Evolutionary conservation across 2,888 invertebrate genomes (phyloP).

Genomic region (Odontothrips loti): DNA sequence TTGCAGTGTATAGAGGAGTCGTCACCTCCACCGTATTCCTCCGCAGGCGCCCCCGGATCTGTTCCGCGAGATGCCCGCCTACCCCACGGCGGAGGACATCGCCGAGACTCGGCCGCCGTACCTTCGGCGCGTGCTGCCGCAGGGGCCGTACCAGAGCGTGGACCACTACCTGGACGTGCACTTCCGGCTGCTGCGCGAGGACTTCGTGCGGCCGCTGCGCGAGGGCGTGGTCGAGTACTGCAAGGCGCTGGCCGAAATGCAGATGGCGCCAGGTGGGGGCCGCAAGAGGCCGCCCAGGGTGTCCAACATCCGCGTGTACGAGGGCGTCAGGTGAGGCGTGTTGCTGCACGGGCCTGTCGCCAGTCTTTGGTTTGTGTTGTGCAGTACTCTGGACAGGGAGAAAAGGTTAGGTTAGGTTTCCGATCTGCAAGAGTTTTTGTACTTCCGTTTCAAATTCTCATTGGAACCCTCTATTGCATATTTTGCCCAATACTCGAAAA

Average conservation of each 20-base stretch:
- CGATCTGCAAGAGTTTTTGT: too few relatives aligned
- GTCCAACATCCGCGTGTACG: background rate
- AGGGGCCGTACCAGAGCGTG: background rate
- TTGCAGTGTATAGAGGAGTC: too few relatives aligned
- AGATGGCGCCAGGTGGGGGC: background rate
- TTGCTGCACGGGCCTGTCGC: too few relatives aligned
- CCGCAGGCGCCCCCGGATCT: background rate
- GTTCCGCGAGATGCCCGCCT: background rate
- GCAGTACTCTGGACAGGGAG: too few relatives aligned
- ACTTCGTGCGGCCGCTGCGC: conserved; percentile 6
- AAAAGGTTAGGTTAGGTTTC: too few relatives aligned
- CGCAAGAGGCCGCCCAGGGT: background rate
- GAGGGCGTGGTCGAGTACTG: conserved; percentile 11
- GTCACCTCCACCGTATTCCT: too few relatives aligned
- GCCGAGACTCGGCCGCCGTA: background rate
- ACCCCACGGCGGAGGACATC: background rate
- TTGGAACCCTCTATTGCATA: too few relatives aligned
- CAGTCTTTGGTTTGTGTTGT: too few relatives aligned
- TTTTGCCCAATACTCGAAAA: too few relatives aligned
- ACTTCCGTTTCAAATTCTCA: too few relatives aligned
- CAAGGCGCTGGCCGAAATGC: background rate
- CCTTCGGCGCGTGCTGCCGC: background rate
- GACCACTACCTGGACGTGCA: background rate
- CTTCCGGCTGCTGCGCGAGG: too few relatives aligned
- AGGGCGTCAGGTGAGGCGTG: too few relatives aligned